Evolutionary conservation across 2,888 invertebrate species (phyloP), one percentile per base, ranked within the genome.

Genomic region (Alentia gelatinosa): DNA sequence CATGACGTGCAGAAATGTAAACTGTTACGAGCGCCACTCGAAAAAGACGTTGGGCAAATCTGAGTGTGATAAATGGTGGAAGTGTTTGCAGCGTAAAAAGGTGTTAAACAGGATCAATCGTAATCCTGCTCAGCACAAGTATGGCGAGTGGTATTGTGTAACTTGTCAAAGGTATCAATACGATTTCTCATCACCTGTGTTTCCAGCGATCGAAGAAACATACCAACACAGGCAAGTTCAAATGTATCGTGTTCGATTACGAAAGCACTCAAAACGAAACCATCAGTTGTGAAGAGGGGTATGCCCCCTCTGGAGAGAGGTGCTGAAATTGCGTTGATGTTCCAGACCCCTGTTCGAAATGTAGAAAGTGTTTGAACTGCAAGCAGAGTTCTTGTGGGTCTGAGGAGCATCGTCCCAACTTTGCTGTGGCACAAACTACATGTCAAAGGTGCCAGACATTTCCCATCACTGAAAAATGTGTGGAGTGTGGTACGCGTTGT

Each of bases 161-260:
- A 63, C 63, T 19, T 63, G 63, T n/a, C 9, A 63, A 63, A 47
- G 19, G 7, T 63, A 19, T n/a, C 63, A 63, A 63, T 19, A 63
- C n/a, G 23, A 63, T 15, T n/a, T n/a, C 63, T 15, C 9, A 63
- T 63, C 63, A 63, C n/a, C 26, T 5, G n/a, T 63, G 63, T n/a
- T 63, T 63, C n/a, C 63, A n/a, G 5, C 9, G 63, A n/a, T 15
- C 39, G 19, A 79, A 79, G 33, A 35, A 35, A 19, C 79, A 39
- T 35, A 79, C 47, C 15, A 86, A 86, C n/a, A 30, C 47, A 23
- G 86, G 42, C 3, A 42, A 30, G 12, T 39, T 39, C 39, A 86
- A 86, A 86, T 86, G 19, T 26, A 47, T 86, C 19, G 39, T 39
- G 12, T 86, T 86, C 40, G 86, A 86, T 26, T 86, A n/a, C 40